These are phyloP conservation scores for Tragelaphus oryx DNA, from an alignment of 2,797 vertebrate genomes.

Conservation along the genomic window DNA sequence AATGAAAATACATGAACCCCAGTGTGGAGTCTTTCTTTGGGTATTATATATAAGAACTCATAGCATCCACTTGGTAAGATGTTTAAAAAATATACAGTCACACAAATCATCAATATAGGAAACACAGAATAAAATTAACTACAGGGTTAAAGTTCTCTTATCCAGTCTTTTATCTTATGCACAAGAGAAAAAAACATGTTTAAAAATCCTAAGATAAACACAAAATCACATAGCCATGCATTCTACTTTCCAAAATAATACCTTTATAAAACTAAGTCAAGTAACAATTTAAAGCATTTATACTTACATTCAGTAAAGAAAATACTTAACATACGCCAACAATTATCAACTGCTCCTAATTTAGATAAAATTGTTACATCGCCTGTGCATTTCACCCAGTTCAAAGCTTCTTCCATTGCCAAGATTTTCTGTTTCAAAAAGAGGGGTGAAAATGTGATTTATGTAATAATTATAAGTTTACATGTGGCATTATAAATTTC, in stretches of 20 bases:
- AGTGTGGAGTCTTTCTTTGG: background rate
- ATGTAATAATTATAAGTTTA: conserved; percentile 26
- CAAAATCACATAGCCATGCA: background rate
- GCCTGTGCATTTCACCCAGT: conserved; percentile 82
- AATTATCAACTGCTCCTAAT: conserved; percentile 64
- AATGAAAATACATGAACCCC: background rate
- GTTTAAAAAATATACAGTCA: background rate
- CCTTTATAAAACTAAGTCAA: background rate
- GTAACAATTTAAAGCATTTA: conserved; percentile 17
- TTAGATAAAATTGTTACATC: conserved; percentile 69
- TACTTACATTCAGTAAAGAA: conserved; percentile 90
- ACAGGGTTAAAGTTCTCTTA: background rate
- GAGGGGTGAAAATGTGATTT: conserved; percentile 21
- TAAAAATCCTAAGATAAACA: conserved; percentile 16
- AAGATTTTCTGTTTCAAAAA: conserved; percentile 70
- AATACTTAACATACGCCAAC: conserved; percentile 75
- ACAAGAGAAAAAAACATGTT: conserved; percentile 24
- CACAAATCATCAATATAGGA: conserved; percentile 14
- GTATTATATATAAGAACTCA: background rate
- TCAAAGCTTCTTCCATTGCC: conserved; percentile 77
- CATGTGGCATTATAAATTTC: background rate
- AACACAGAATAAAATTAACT: background rate
- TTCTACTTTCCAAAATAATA: background rate
- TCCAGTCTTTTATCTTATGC: background rate
- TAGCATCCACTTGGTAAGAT: background rate